Conservation (phyloP, 2,888 invertebrate genomes). For the Chrysotoxum bicinctum region DNA sequence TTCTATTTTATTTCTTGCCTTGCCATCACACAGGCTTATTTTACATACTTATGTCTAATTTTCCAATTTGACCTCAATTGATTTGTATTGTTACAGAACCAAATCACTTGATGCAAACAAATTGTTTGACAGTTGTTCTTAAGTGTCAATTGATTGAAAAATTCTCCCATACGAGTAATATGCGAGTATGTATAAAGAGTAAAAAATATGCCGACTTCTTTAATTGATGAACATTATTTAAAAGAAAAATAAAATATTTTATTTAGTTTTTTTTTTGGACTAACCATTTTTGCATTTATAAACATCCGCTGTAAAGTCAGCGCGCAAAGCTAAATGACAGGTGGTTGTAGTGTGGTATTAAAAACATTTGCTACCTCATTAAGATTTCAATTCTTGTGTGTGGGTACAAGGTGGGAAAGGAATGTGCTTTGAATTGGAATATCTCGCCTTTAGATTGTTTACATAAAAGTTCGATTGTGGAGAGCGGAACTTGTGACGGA, state of each 20-base stretch:
- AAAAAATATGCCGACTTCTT: too few species aligned
- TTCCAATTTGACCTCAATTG: conserved; percentile 66
- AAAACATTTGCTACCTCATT: conserved; percentile 1
- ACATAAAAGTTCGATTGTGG: not conserved
- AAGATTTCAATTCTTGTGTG: conserved; percentile 17
- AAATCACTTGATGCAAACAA: conserved; percentile 69
- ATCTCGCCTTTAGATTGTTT: not conserved
- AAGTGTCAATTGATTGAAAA: conserved; percentile 64
- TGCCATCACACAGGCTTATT: not conserved
- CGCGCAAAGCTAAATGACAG: not conserved
- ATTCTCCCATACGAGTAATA: conserved; percentile 7
- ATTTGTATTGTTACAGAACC: conserved; percentile 46
- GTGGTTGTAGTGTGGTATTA: not conserved
- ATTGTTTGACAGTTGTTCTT: conserved; percentile 61
- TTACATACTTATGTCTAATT: not conserved
- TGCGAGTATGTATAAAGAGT: too few species aligned
- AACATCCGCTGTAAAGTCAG: not conserved
- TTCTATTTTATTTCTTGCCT: conserved; percentile 7
- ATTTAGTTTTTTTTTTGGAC: too few species aligned
- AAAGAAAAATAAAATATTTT: not conserved
- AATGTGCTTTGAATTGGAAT: conserved; percentile 38
- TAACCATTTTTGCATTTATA: not conserved
- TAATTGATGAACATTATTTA: not conserved
- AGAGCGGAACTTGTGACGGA: conserved; percentile 24
- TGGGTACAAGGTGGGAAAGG: conserved; percentile 20